Evolutionary conservation across 92 coral and sea anemone species (phyloP).

Genomic region (Muricea muricata): DNA sequence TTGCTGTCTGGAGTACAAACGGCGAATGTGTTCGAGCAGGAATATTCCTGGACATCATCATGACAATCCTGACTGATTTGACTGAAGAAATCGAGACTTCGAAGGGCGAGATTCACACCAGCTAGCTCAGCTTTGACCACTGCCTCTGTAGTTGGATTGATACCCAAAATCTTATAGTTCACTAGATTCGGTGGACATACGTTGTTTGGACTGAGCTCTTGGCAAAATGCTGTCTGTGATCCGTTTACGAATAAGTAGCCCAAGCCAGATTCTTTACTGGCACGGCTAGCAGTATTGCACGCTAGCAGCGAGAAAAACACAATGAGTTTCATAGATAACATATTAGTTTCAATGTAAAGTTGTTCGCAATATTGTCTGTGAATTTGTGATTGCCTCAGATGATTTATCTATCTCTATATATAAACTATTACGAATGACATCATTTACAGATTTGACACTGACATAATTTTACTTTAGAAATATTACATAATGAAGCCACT

Average conservation of each 20-base stretch:
- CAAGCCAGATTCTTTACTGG: background rate
- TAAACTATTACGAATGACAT: too few species aligned
- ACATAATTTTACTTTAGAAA: too few species aligned
- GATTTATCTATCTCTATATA: too few species aligned
- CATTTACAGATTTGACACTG: too few species aligned
- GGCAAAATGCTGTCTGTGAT: background rate
- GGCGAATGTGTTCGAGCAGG: slow-evolving; percentile 7
- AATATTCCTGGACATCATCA: background rate
- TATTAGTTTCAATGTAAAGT: too few species aligned
- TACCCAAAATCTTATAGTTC: background rate
- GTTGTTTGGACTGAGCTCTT: background rate
- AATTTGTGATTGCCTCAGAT: too few species aligned
- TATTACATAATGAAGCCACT: too few species aligned
- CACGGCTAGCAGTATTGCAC: background rate
- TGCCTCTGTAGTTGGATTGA: background rate
- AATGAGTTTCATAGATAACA: background rate
- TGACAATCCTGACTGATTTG: background rate
- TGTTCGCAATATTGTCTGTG: too few species aligned
- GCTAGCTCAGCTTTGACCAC: background rate
- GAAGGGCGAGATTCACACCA: background rate
- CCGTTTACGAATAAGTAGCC: slow-evolving; percentile 15
- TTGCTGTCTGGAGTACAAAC: slow-evolving; percentile 19
- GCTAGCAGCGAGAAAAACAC: background rate
- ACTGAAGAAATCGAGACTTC: background rate
- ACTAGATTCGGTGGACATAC: background rate